Conservation (phyloP, 2,113 vertebrate species). For the Thalassarche chlororhynchos region DNA sequence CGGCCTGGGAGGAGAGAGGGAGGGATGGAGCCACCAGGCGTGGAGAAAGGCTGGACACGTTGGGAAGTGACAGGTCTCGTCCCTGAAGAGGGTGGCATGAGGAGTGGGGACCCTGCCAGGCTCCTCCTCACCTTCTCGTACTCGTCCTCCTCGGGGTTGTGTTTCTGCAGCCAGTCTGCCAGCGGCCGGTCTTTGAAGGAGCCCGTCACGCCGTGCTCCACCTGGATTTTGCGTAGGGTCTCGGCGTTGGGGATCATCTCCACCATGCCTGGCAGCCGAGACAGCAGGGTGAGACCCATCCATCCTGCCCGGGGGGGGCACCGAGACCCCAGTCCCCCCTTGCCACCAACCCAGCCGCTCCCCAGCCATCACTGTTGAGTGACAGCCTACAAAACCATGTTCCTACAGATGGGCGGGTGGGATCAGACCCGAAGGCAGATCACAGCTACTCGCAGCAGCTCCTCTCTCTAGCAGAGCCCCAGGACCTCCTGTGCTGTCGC, state of each 20-base stretch:
- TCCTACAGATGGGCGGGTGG: neutral
- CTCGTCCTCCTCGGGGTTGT: conserved; percentile 91
- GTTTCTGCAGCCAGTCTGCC: conserved; percentile 95
- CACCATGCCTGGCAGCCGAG: conserved; percentile 87
- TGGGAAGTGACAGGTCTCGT: fast-evolving
- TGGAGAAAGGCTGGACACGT: fast-evolving
- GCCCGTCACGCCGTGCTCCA: conserved; percentile 94
- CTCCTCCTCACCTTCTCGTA: conserved; percentile 88
- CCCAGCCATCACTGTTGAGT: fast-evolving
- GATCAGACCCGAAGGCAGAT: neutral
- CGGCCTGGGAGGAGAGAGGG: conserved; percentile 77
- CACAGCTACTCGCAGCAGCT: neutral
- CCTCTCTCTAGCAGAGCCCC: neutral
- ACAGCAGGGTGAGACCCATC: neutral
- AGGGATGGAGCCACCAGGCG: neutral
- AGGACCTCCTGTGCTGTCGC: neutral
- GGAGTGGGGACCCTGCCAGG: neutral
- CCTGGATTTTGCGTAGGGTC: conserved; percentile 96
- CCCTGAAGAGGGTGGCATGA: fast-evolving
- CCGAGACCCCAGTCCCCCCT: neutral
- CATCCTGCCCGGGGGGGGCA: fast-evolving
- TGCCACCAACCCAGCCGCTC: neutral
- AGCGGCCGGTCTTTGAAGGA: conserved; percentile 95
- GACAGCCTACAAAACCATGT: neutral
- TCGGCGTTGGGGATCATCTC: conserved; percentile 98